Percentiles rank a stretch among this genome's conserved stretches.
phyloP scores from a whole-genome alignment of 2,888 invertebrate genomes.

The Masnerella sp. region DNA sequence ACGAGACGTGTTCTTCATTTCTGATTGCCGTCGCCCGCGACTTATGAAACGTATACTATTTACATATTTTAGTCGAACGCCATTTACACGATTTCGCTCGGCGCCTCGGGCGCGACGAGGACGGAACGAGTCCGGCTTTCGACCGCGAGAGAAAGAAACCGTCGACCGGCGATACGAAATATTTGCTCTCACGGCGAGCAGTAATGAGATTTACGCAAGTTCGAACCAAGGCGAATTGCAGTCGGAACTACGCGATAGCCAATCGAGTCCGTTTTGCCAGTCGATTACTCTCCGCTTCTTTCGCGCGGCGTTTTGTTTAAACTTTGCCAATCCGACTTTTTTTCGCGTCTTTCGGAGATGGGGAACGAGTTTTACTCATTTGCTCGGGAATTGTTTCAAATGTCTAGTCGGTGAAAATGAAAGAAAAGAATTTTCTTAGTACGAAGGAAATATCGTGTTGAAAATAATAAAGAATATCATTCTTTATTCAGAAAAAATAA shows the following conservation, averaged over 20 bases:
- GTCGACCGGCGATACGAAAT: constrained; percentile 27
- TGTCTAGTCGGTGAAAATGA: no score
- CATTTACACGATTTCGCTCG: constrained; percentile 22
- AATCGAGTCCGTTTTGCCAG: constrained; percentile 48
- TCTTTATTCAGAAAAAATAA: no score
- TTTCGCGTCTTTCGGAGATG: constrained; percentile 34
- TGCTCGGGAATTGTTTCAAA: constrained; percentile 17
- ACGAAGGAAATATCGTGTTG: no score
- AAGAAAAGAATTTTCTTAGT: no score
- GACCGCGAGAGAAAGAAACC: not conserved
- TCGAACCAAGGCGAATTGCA: constrained; percentile 30
- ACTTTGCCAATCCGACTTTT: constrained; percentile 57
- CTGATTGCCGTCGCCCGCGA: constrained; percentile 45
- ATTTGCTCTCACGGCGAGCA: constrained; percentile 30
- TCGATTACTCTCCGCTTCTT: constrained; percentile 47
- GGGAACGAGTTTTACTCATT: constrained; percentile 51
- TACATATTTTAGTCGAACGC: constrained; percentile 28
- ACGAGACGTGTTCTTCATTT: constrained; percentile 54
- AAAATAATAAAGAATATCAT: no score
- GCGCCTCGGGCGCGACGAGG: no score
- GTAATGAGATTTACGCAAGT: constrained; percentile 44
- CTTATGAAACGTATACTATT: constrained; percentile 43
- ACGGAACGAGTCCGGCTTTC: no score
- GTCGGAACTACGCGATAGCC: constrained; percentile 42
- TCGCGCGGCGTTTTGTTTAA: constrained; percentile 50